phyloP scores from a whole-genome alignment of 1,140 invertebrate genomes.

The Cepaea nemoralis region DNA sequence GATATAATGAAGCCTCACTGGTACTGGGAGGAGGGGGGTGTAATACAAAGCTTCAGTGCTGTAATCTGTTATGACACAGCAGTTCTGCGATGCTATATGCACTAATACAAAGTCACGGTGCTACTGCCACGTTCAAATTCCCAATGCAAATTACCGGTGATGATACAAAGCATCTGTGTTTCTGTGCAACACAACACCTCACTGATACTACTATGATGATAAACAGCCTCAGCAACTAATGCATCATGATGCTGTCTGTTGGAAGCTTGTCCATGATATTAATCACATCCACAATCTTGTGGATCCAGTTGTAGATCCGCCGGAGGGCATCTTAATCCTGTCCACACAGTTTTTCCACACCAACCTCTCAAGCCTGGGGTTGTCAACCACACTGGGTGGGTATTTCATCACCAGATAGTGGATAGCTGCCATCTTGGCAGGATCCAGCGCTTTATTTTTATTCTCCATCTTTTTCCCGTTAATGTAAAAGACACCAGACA shows the following conservation, averaged over 20 bases:
- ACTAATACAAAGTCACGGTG: too few relatives aligned
- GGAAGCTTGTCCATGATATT: conserved; percentile 48
- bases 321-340: conserved; percentile 46
- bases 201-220: too few relatives aligned
- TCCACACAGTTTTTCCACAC: conserved; percentile 50
- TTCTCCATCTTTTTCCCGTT: conserved; percentile 62
- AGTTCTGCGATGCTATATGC: too few relatives aligned
- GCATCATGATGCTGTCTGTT: conserved; percentile 39
- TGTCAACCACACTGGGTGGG: conserved; percentile 46
- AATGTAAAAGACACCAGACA: conserved; percentile 50
- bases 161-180: too few relatives aligned
- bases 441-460: conserved; percentile 47
- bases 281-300: conserved; percentile 48
- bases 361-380: conserved; percentile 42
- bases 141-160: too few relatives aligned
- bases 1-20: too few relatives aligned
- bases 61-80: too few relatives aligned
- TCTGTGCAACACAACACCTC: too few relatives aligned
- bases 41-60: too few relatives aligned
- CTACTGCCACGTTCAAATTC: too few relatives aligned
- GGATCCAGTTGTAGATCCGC: conserved; percentile 50
- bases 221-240: not conserved
- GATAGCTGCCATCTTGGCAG: conserved; percentile 48
- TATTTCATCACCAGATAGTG: conserved; percentile 48
- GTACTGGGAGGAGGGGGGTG: too few relatives aligned